Percentiles rank a stretch among this genome's conserved stretches.
These are phyloP conservation scores for Ceuthmochares aereus DNA, from an alignment of 2,113 vertebrate genomes.

Conservation along the genomic window DNA sequence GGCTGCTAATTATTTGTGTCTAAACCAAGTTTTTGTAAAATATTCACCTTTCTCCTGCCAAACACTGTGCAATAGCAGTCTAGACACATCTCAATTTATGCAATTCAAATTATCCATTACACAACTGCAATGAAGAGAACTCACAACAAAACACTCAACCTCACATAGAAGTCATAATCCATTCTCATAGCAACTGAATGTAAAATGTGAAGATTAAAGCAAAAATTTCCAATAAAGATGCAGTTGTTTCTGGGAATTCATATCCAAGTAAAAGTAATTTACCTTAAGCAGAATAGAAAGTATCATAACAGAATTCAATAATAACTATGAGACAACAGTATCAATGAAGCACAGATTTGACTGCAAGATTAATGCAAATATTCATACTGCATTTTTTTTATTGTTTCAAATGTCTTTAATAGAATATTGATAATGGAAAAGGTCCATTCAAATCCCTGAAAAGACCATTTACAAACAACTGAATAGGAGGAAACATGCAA, in stretches of 20 bases:
- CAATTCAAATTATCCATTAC: conserved; percentile 21
- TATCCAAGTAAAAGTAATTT: background rate
- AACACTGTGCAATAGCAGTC: conserved; percentile 20
- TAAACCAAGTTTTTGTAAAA: background rate
- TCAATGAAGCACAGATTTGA: background rate
- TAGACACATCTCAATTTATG: conserved; percentile 36
- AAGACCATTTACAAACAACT: background rate
- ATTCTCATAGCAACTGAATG: background rate
- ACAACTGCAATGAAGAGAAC: background rate
- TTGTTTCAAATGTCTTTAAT: background rate
- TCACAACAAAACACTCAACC: background rate
- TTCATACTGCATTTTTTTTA: background rate
- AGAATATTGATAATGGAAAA: background rate
- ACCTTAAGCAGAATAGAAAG: background rate
- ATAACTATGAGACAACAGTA: background rate
- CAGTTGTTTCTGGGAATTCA: background rate
- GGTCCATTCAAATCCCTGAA: background rate
- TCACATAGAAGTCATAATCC: background rate
- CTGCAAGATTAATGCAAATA: background rate
- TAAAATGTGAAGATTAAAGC: background rate
- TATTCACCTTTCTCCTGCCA: conserved; percentile 31
- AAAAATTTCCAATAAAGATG: background rate
- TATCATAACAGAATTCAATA: background rate
- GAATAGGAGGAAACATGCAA: background rate
- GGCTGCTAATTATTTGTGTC: background rate